Percentiles rank a stretch among this genome's conserved stretches.
These are phyloP conservation scores for Baryphthengus martii DNA, from an alignment of 2,113 vertebrate genomes.

Conservation along the genomic window DNA sequence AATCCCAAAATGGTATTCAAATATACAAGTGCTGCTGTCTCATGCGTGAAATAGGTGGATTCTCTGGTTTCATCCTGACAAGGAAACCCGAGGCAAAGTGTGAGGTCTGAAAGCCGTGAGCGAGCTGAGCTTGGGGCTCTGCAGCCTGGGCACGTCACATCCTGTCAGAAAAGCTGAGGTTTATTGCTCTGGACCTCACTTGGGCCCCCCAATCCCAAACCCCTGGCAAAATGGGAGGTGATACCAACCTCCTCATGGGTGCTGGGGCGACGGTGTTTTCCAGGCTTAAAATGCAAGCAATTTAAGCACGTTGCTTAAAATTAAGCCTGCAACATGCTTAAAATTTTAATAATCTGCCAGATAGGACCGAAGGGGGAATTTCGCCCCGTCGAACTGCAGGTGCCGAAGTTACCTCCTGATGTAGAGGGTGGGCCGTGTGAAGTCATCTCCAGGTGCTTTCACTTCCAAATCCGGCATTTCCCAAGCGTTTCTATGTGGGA, in stretches of 20 bases:
- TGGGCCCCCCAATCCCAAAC: neutral
- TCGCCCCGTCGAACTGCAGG: neutral
- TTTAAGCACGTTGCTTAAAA: too few species aligned
- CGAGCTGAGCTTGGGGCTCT: neutral
- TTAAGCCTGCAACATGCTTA: too few species aligned
- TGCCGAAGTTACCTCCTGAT: neutral
- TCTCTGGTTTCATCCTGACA: neutral
- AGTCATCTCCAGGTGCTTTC: neutral
- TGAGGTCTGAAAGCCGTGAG: neutral
- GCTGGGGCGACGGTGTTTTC: neutral
- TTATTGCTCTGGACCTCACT: too few species aligned
- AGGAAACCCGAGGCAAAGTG: neutral
- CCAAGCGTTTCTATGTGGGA: neutral
- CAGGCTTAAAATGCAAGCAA: neutral
- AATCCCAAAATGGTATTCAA: neutral
- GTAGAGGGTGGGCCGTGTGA: neutral
- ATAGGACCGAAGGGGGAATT: neutral
- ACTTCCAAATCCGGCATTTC: neutral
- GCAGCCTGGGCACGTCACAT: accelerated
- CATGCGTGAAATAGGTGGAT: accelerated
- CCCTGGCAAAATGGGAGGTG: neutral
- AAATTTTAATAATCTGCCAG: neutral
- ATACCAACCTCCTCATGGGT: neutral
- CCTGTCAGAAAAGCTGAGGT: accelerated
- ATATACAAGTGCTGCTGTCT: neutral